Base-by-base conservation (phyloP, 53 echinoderm and acorn worm genomes). In the Crossaster papposus region DNA sequence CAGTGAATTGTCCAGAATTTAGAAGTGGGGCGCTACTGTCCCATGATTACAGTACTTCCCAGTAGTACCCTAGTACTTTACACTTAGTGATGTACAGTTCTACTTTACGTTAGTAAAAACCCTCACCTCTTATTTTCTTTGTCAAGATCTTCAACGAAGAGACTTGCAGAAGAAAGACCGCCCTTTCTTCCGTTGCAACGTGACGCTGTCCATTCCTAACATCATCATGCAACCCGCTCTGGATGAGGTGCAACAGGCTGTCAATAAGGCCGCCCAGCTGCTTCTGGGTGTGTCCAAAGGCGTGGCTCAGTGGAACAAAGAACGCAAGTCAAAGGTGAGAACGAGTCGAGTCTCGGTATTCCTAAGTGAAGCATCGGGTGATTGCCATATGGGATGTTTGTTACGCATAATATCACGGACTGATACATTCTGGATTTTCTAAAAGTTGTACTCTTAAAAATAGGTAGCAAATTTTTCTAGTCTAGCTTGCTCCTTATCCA, bases 171-270 rank as follows among this genome's bases (percentile, higher is more conserved):
- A 78, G 55, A 94, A 93, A 75, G 97, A 97, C 14, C 88, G 92
- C 64, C 98, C 98, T 14, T 98, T 98, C 93, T 96, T 98, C 92
- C 92, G 98, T 33, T 98, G 98, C 44, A 94, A 93, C 37, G 94
- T 98, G 26, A 92, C 94, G 14, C 93, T 98, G 81, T 89, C 97
- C 72, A 98, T 98, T 23, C 98, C 98, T 2, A 94, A 95, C 89
- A 96, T 98, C 79, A 94, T 89, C 85, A 98, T 98, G 96, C 96
- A 96, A 80, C 98, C 98, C 14, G 92, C 98, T 26, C 88, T 98
- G 54, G 98, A 98, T 62, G 96, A 92, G 83, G 98, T 98, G 33
- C 98, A 98, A 83, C 98, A 98, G 81, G 91, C 93, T 7, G 94
- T 98, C 81, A 98, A 98, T 72, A 98, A 93, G 81, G 96, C 98